phyloP scores from a whole-genome alignment of 2,888 invertebrate species.

The Bellardia bayeri region DNA sequence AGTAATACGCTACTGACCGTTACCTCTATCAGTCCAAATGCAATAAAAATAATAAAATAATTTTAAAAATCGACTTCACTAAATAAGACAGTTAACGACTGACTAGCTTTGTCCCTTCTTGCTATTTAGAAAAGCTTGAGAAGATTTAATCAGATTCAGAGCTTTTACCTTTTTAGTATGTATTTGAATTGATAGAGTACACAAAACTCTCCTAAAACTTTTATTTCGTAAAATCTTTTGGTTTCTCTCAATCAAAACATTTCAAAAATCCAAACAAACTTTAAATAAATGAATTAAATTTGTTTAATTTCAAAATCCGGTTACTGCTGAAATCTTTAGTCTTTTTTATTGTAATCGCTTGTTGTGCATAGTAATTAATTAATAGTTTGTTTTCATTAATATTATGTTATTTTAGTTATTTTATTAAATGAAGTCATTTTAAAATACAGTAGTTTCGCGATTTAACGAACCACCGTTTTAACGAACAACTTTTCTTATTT shows the following conservation, averaged over 20 bases:
- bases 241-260: neutral
- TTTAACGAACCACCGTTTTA: too few species aligned
- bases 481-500: too few species aligned
- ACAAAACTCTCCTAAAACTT: too few species aligned
- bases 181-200: neutral
- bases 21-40: neutral
- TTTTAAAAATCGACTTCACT: too few species aligned
- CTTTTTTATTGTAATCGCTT: neutral
- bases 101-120: too few species aligned
- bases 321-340: neutral
- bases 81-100: too few species aligned
- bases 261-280: conserved; percentile 9
- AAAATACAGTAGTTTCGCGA: too few species aligned
- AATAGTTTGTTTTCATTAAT: neutral
- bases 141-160: too few species aligned
- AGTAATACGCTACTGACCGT: neutral
- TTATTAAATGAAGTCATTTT: too few species aligned
- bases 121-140: too few species aligned
- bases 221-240: neutral
- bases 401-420: neutral
- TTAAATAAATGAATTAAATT: neutral
- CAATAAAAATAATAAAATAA: neutral
- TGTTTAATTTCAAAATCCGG: conserved; percentile 2
- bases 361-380: neutral
- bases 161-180: too few species aligned